Percentiles rank a stretch among this genome's conserved stretches.
Conservation (phyloP, 2,113 vertebrate species). For the Neofelis nebulosa region DNA sequence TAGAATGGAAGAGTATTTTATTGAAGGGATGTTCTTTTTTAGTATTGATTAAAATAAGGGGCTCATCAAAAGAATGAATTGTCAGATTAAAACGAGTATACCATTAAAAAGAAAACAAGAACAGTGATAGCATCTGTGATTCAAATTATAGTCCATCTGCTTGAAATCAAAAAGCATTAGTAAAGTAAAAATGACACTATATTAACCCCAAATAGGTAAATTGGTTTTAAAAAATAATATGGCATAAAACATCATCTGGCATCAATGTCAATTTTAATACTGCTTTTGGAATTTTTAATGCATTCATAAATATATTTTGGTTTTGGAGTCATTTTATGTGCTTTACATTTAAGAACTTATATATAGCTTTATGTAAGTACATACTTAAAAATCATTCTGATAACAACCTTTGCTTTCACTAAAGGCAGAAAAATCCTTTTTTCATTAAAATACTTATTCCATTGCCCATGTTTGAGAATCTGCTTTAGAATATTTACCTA, state of each 20-base stretch:
- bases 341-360: background rate
- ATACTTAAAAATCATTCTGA: background rate
- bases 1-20: background rate
- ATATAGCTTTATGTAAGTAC: background rate
- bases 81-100: background rate
- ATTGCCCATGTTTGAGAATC: background rate
- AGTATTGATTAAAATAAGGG: background rate
- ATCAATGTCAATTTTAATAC: background rate
- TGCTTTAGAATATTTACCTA: background rate
- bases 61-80: background rate
- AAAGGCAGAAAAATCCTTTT: background rate
- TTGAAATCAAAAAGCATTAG: constrained; percentile 27
- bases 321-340: background rate
- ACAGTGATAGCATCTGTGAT: background rate
- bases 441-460: background rate
- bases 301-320: background rate
- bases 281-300: background rate
- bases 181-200: background rate
- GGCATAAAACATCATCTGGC: too few species aligned
- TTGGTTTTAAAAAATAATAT: background rate
- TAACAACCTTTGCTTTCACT: background rate
- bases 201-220: background rate
- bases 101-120: background rate
- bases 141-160: background rate
- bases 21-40: background rate